Evolutionary conservation across 2,113 vertebrate genomes (phyloP).

Genomic region (Mormoops blainvillei): DNA sequence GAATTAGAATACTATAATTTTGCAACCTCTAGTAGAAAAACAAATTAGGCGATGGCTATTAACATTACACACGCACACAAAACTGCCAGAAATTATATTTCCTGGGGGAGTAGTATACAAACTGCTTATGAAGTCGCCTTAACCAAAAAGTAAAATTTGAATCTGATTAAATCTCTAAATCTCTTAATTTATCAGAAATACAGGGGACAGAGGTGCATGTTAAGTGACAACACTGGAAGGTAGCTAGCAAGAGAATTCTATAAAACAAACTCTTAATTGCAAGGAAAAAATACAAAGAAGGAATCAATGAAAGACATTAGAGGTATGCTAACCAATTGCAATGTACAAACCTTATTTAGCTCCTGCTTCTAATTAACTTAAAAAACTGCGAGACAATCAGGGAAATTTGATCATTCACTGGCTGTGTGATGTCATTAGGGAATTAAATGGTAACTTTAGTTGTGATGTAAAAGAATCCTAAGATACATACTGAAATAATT

Average conservation of each 20-base stretch:
- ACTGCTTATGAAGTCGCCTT: not conserved
- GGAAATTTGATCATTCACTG: not conserved
- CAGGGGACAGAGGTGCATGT: not conserved
- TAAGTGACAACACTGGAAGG: not conserved
- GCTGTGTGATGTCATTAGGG: not conserved
- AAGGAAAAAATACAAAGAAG: not conserved
- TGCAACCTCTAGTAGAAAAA: not conserved
- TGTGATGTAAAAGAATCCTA: not conserved
- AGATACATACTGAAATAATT: not conserved
- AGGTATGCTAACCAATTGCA: not conserved
- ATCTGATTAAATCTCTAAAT: not conserved
- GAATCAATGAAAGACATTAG: not conserved
- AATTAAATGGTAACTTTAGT: not conserved
- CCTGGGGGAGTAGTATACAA: not conserved
- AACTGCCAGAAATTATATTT: not conserved
- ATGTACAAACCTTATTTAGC: not conserved
- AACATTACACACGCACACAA: not conserved
- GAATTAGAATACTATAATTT: not conserved
- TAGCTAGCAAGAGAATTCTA: not conserved
- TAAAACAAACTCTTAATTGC: not conserved
- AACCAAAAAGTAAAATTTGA: not conserved
- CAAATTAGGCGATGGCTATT: not conserved
- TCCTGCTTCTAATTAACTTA: not conserved
- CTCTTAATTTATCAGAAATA: not conserved
- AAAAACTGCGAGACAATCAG: not conserved